These are phyloP conservation scores for Rotaria magnacalcarata DNA, from an alignment of 2,888 invertebrate species.

Conservation along the genomic window DNA sequence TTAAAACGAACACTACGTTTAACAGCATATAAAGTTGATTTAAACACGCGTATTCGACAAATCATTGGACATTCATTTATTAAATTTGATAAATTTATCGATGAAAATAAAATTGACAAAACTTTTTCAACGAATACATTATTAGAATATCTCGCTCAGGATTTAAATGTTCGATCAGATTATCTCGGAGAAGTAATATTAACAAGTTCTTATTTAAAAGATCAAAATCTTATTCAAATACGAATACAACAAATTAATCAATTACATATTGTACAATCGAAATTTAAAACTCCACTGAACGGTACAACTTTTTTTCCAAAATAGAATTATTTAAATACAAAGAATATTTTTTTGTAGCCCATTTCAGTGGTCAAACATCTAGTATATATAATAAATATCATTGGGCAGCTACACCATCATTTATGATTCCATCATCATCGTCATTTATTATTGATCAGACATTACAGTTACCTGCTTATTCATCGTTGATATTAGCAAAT, in stretches of 20 bases:
- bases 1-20: neutral
- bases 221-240: conserved; percentile 7
- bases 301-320: neutral
- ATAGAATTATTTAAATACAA: too few relatives aligned
- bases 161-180: neutral
- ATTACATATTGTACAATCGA: neutral
- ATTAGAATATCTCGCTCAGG: neutral
- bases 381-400: neutral
- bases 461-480: neutral
- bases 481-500: neutral
- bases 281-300: neutral
- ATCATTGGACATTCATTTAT: neutral
- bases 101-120: neutral
- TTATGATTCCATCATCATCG: neutral
- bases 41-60: neutral
- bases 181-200: neutral
- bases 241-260: conserved; percentile 3
- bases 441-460: neutral
- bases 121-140: neutral
- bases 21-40: neutral
- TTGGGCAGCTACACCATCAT: neutral
- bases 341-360: neutral
- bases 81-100: neutral
- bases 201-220: neutral
- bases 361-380: conserved; percentile 6